These are phyloP conservation scores for Gorilla gorilla DNA, from an alignment of 2,113 vertebrate genomes.

Conservation along the genomic window DNA sequence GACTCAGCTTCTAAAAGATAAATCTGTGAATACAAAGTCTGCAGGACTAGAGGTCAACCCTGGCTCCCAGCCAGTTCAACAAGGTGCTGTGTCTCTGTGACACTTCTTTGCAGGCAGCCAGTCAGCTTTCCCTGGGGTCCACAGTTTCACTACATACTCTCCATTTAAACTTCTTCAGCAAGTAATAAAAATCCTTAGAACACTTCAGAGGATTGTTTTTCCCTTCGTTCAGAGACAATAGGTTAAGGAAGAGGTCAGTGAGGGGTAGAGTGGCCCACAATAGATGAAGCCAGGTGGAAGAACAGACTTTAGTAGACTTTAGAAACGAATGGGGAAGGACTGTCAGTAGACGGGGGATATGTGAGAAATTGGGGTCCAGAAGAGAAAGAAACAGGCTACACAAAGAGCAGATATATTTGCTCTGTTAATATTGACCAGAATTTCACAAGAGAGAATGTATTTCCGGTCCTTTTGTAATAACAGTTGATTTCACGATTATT, in stretches of 20 bases:
- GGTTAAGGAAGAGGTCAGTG: neutral
- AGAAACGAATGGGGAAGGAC: neutral
- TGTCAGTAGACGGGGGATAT: neutral
- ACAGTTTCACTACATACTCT: neutral
- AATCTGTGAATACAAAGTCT: neutral
- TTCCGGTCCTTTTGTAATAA: neutral
- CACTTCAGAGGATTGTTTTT: neutral
- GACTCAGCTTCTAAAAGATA: neutral
- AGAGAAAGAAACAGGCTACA: neutral
- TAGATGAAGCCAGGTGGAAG: neutral
- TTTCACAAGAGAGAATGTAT: neutral
- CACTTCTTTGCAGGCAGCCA: slow-evolving; percentile 8
- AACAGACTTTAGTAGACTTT: neutral
- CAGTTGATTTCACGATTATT: neutral
- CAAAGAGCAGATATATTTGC: neutral
- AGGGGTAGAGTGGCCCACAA: neutral
- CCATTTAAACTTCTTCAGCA: slow-evolving; percentile 1
- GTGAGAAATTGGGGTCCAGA: neutral
- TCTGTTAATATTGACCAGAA: neutral
- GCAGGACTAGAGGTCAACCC: neutral
- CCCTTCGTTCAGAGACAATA: neutral
- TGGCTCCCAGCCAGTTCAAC: slow-evolving; percentile 23
- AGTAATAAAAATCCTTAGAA: neutral
- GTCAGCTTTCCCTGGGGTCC: neutral
- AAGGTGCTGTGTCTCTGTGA: neutral